These are phyloP conservation scores for Coregonus ussuriensis DNA, from an alignment of 2,797 vertebrate species.

Conservation along the genomic window DNA sequence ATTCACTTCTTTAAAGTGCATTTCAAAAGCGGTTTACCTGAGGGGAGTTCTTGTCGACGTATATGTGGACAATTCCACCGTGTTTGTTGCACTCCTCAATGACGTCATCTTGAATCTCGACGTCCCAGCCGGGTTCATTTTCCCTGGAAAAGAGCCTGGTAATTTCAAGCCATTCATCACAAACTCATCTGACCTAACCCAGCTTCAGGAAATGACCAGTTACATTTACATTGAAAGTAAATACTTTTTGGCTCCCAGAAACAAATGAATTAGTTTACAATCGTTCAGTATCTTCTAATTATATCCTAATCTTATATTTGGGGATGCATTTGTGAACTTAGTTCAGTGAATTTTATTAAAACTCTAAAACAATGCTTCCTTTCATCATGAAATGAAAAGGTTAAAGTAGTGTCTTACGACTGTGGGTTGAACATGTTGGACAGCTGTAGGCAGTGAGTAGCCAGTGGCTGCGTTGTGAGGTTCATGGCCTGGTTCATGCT, in stretches of 20 bases:
- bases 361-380: background rate
- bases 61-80: constrained; percentile 96
- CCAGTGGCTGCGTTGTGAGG: constrained; percentile 89
- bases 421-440: constrained; percentile 99
- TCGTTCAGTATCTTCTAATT: background rate
- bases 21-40: constrained; percentile 77
- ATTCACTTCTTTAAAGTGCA: background rate
- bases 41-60: constrained; percentile 98
- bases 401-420: constrained; percentile 78
- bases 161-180: background rate
- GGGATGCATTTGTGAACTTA: background rate
- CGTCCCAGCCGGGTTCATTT: constrained; percentile 85
- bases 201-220: background rate
- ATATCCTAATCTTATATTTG: background rate
- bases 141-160: constrained; percentile 60
- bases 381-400: background rate
- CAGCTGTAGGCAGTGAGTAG: constrained; percentile 97
- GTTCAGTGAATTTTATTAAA: too few relatives aligned
- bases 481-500: constrained; percentile 76
- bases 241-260: background rate
- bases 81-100: constrained; percentile 99
- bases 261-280: background rate
- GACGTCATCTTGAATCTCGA: constrained; percentile 96
- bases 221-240: background rate
- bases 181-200: background rate